phyloP scores from a whole-genome alignment of 1,140 invertebrate genomes.

The Chrysomallon squamiferum region DNA sequence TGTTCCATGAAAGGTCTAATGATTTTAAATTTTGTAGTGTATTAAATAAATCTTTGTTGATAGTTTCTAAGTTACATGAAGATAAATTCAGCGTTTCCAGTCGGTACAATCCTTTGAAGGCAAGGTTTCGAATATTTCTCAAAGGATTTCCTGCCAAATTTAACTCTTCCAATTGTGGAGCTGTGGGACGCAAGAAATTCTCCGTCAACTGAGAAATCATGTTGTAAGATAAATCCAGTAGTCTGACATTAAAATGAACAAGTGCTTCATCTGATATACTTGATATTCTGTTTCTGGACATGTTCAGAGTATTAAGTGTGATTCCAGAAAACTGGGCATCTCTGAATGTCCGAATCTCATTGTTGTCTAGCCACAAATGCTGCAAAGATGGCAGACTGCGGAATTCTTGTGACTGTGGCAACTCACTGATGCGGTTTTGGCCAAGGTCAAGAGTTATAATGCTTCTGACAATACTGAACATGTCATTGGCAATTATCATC shows the following conservation, averaged over 20 bases:
- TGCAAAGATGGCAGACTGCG: conserved; percentile 20
- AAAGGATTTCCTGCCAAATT: conserved; percentile 42
- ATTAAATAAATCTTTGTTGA: conserved; percentile 23
- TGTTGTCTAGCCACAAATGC: conserved; percentile 31
- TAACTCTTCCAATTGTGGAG: conserved; percentile 21
- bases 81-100: conserved; percentile 40
- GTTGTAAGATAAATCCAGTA: conserved; percentile 43
- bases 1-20: conserved; percentile 43
- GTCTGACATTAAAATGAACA: conserved; percentile 13
- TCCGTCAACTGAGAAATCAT: conserved; percentile 22
- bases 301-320: conserved; percentile 26
- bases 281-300: conserved; percentile 37
- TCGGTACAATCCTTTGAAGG: conserved; percentile 31
- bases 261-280: conserved; percentile 29
- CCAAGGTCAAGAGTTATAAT: conserved; percentile 33
- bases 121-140: conserved; percentile 14
- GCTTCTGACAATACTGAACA: conserved; percentile 27
- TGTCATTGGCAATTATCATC: conserved; percentile 20
- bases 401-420: conserved; percentile 20
- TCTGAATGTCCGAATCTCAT: conserved; percentile 25
- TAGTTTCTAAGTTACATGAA: conserved; percentile 25
- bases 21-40: conserved; percentile 19
- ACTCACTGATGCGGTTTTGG: conserved; percentile 25
- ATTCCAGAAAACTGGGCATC: conserved; percentile 33
- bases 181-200: conserved; percentile 21